Base-by-base conservation (phyloP, 2,113 vertebrate genomes). In the Columba janthina region DNA sequence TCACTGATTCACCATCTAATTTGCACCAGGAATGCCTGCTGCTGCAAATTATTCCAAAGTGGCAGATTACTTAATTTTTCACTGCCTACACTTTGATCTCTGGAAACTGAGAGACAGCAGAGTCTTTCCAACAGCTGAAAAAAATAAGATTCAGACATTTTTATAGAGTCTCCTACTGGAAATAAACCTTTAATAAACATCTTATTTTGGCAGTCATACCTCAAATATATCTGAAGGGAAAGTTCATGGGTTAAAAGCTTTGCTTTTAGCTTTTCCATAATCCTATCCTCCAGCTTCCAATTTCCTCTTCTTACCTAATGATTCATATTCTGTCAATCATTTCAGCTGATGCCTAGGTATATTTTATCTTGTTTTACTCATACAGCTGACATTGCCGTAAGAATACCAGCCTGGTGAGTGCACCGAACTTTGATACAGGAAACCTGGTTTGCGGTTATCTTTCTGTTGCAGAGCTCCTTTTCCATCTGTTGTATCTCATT, bases 191-290 rank as follows among this genome's bases (percentile, higher is more conserved):
- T 48, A 84, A 86, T 46, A 88, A 86, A 86, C 32, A 73, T 48
- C 3, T 1, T 51, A 31, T 80, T 96, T 88, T 85, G 58, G 50
- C 50, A 90, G 25, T 62, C 64, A 51, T 58, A 54, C 21, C 40
- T 87, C 62, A 93, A 72, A 36, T 40, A 53, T 32, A 57, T 54
- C 15, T n/a, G 51, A 87, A 90, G 10, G 6, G 20, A 61, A 93
- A 66, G 28, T 82, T 89, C 44, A 25, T 6, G 79, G 40, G 56
- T 89, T 92, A 94, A 95, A 85, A 95, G 53, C 89, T 94, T 92
- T 72, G 17, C 15, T 79, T 81, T 90, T 77, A 73, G 46, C 31
- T 95, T 87, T 83, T 88, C 57, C 40, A 51, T 82, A 93, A 94
- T 82, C 93, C 73, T 81, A 19, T 24, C 31, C 54, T 91, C 25